Base-by-base conservation (phyloP, 1,140 invertebrate genomes). In the Danaus melanippus region DNA sequence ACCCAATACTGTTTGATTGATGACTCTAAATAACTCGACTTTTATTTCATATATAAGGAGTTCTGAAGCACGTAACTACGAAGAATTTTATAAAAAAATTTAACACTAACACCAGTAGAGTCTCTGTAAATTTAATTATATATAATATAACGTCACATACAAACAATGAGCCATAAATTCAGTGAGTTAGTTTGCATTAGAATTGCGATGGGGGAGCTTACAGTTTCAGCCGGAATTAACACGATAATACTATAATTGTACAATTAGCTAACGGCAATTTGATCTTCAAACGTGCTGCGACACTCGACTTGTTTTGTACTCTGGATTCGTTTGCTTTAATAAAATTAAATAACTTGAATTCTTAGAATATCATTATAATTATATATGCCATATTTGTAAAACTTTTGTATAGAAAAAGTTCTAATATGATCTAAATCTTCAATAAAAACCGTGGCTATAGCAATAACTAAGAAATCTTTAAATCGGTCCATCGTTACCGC, bases 211-310 rank as follows among this genome's bases (percentile, higher is more conserved):
- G 57, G 41, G 57, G 44, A 61, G 70, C 68, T 67, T 76, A 74
- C 66, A 55, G 67, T 78, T 83, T 82, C 82, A 76, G 50, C 69
- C 78, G 70, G 74, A 83, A 83, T 81, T 81, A 80, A 83, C 75
- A 72, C 69, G 76, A 73, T 82, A 82, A 85, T 82, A 67, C 68
- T 69, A 67, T 81, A 83, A 83, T 80, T 76, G 73, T 71, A 66
- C 76, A 81, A 83, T 85, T 80, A 82, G 62, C 64, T 60, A 66
- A 66, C 63, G 66, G 63, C 76, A 77, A 81, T 80, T 84, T 81
- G 57, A 67, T 73, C 66, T 32, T 32, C 2, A 32, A 5, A 32
- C 21, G 21, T 32, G 21, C 21, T 32, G 6, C 21, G 21, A 32
- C 21, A 32, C 21, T 32, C 21, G 21, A 32, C 21, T 32, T 32